These are phyloP conservation scores for Holothuria scabra DNA, from an alignment of 53 echinoderm and acorn worm genomes.

Conservation along the genomic window DNA sequence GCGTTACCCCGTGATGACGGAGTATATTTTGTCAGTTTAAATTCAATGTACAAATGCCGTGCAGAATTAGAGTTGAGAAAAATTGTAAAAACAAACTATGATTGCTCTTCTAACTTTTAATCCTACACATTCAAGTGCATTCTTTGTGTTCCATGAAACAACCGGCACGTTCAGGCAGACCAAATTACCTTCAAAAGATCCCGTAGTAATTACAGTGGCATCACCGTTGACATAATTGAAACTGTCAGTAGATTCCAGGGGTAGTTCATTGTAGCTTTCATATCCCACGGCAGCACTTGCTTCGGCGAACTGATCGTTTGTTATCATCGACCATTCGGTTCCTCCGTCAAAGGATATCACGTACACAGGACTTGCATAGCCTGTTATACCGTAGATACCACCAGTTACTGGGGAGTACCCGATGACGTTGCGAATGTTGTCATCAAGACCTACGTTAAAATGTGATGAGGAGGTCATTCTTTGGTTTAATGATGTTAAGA, in stretches of 20 bases:
- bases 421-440: constrained; percentile 19
- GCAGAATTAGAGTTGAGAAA: too few relatives aligned
- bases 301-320: neutral
- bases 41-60: too few relatives aligned
- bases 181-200: constrained; percentile 17
- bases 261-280: neutral
- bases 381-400: constrained; percentile 1
- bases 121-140: neutral
- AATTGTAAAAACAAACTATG: too few relatives aligned
- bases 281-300: constrained; percentile 2
- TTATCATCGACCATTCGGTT: neutral
- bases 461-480: too few relatives aligned
- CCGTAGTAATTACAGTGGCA: neutral
- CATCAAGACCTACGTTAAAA: neutral
- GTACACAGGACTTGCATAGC: constrained; percentile 2
- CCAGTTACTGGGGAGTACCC: constrained; percentile 14
- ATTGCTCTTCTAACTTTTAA: too few relatives aligned
- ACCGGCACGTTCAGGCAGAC: neutral
- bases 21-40: too few relatives aligned
- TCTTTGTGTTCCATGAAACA: neutral
- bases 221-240: constrained; percentile 22
- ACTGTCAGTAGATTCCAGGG: neutral
- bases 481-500: too few relatives aligned
- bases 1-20: too few relatives aligned
- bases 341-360: constrained; percentile 2